These are phyloP conservation scores for Trachythela sp. DNA, from an alignment of 64 coral and sea anemone genomes.

Conservation along the genomic window DNA sequence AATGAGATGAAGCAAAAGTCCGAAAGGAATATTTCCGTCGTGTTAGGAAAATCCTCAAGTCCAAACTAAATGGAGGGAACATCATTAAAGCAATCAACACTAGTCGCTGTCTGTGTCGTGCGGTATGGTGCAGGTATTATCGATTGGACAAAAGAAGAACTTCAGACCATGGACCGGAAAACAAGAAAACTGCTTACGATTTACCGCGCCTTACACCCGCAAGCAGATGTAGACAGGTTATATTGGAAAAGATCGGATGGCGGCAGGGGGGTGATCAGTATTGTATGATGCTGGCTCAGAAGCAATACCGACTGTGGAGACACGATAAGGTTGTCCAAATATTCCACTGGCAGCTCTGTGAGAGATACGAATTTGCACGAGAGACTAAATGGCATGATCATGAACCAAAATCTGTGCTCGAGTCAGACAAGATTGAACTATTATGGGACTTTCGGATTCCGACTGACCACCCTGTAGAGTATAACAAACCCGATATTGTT, in stretches of 20 bases:
- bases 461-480: too few species aligned
- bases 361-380: too few species aligned
- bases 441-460: background rate
- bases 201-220: too few species aligned
- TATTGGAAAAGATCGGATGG: background rate
- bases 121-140: background rate
- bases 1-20: background rate
- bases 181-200: too few species aligned
- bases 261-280: background rate
- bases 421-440: conserved; percentile 3
- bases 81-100: background rate
- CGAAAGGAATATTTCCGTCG: background rate
- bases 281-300: background rate
- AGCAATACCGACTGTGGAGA: too few species aligned
- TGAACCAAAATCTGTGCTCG: conserved; percentile 15
- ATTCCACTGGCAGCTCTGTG: too few species aligned
- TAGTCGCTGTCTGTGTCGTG: background rate
- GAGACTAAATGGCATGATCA: background rate
- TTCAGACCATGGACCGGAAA: too few species aligned
- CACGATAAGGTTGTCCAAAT: too few species aligned
- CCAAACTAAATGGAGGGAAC: background rate
- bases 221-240: background rate
- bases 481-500: too few species aligned
- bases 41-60: background rate
- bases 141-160: too few species aligned